Percentiles rank a stretch among this genome's conserved stretches.
phyloP scores from a whole-genome alignment of 1,140 invertebrate species.

The Diorhabda carinulata region DNA sequence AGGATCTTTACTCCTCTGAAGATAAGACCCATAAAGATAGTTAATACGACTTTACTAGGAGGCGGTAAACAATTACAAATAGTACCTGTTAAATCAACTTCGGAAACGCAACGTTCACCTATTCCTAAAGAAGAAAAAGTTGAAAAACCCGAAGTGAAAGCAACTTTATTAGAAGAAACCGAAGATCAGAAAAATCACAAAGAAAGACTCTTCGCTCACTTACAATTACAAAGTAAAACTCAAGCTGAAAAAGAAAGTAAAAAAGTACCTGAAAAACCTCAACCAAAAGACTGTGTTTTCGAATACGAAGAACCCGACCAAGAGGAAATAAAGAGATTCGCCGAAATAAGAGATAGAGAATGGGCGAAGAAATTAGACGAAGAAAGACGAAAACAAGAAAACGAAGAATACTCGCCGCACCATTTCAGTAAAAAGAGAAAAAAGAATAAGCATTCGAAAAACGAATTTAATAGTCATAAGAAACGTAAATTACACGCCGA shows the following conservation, averaged over 20 bases:
- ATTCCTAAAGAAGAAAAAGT: slow-evolving; percentile 16
- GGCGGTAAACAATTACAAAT: slow-evolving; percentile 44
- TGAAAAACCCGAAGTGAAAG: slow-evolving; percentile 20
- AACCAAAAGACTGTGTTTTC: slow-evolving; percentile 37
- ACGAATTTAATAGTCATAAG: slow-evolving; percentile 38
- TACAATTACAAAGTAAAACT: slow-evolving; percentile 41
- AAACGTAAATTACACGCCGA: slow-evolving; percentile 44
- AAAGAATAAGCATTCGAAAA: slow-evolving; percentile 44
- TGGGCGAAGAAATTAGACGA: slow-evolving; percentile 45
- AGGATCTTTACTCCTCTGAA: slow-evolving; percentile 49
- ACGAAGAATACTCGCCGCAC: slow-evolving; percentile 31
- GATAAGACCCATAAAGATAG: slow-evolving; percentile 44
- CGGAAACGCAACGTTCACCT: slow-evolving; percentile 7
- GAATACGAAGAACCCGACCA: slow-evolving; percentile 45
- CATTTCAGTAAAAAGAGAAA: slow-evolving; percentile 43
- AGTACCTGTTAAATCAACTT: slow-evolving; percentile 35
- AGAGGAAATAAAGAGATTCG: slow-evolving; percentile 45
- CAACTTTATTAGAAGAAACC: slow-evolving; percentile 21
- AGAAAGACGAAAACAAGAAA: slow-evolving; percentile 29
- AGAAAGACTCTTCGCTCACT: slow-evolving; percentile 38
- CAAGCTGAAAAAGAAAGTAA: slow-evolving; percentile 29
- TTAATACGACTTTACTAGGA: slow-evolving; percentile 37
- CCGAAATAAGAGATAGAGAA: slow-evolving; percentile 44
- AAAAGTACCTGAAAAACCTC: slow-evolving; percentile 27
- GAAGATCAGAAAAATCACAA: slow-evolving; percentile 36